Conservation (phyloP, 2,113 vertebrate species). For the Nannospalax galili region DNA sequence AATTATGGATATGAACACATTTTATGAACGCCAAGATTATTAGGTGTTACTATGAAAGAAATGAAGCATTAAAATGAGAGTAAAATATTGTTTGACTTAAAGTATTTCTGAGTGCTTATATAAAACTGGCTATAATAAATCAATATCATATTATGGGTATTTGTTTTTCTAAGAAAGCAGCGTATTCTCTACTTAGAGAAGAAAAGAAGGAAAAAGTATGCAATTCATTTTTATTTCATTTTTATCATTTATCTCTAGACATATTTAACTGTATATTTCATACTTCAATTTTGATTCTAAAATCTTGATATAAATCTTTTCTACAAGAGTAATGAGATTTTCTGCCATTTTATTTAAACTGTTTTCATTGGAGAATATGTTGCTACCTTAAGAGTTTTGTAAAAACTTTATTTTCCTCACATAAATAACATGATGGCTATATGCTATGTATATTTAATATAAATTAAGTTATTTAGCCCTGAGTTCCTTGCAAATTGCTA, state of each 20-base stretch:
- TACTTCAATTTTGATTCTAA: not conserved
- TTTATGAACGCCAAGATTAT: not conserved
- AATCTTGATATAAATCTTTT: not conserved
- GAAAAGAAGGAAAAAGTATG: not conserved
- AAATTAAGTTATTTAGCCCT: not conserved
- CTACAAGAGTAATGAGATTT: not conserved
- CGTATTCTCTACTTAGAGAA: not conserved
- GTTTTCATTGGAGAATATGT: not conserved
- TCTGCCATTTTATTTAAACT: not conserved
- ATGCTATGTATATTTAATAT: not conserved
- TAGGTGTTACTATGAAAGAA: conserved; percentile 2
- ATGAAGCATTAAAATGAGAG: not conserved
- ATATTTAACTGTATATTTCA: not conserved
- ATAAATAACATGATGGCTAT: not conserved
- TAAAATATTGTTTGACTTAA: conserved; percentile 15
- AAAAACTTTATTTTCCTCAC: not conserved
- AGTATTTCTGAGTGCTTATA: not conserved
- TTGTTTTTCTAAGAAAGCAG: not conserved
- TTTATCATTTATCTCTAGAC: not conserved
- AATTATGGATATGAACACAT: not conserved
- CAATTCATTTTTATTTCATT: not conserved
- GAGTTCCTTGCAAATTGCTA: conserved; percentile 11
- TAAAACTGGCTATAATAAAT: not conserved
- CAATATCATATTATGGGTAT: not conserved
- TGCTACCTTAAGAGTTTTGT: not conserved